phyloP scores from a whole-genome alignment of 1,140 invertebrate genomes.

The Drosophila pruinosa region DNA sequence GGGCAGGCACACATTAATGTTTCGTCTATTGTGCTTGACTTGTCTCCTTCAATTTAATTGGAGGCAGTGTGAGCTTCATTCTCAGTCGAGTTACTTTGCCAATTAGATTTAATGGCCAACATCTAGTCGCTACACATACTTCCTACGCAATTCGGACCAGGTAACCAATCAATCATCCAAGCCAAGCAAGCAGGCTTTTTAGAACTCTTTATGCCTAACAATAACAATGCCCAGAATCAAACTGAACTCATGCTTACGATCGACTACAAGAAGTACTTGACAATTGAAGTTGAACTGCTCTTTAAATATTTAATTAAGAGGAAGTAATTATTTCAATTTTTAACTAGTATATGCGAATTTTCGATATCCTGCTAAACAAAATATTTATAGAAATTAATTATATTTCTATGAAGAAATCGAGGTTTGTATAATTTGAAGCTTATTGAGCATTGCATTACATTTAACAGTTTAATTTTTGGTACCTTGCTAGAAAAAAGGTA shows the following conservation, averaged over 20 bases:
- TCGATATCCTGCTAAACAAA: constrained; percentile 1
- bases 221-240: constrained; percentile 39
- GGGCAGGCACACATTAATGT: constrained; percentile 27
- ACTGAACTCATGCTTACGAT: neutral
- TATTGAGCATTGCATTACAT: neutral
- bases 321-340: neutral
- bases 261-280: neutral
- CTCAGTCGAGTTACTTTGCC: constrained; percentile 21
- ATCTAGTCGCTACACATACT: constrained; percentile 32
- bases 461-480: no score
- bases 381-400: neutral
- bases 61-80: neutral
- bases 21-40: constrained; percentile 49
- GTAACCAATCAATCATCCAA: neutral
- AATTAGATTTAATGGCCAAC: constrained; percentile 64
- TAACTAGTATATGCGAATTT: neutral
- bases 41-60: constrained; percentile 28
- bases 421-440: neutral
- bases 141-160: constrained; percentile 29
- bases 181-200: neutral
- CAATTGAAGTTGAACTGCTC: neutral
- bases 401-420: no score
- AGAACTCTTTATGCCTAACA: constrained; percentile 32
- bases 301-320: constrained; percentile 10
- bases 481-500: no score